Conservation (phyloP, 2,113 vertebrate genomes). For the Ceyx melanurus region DNA sequence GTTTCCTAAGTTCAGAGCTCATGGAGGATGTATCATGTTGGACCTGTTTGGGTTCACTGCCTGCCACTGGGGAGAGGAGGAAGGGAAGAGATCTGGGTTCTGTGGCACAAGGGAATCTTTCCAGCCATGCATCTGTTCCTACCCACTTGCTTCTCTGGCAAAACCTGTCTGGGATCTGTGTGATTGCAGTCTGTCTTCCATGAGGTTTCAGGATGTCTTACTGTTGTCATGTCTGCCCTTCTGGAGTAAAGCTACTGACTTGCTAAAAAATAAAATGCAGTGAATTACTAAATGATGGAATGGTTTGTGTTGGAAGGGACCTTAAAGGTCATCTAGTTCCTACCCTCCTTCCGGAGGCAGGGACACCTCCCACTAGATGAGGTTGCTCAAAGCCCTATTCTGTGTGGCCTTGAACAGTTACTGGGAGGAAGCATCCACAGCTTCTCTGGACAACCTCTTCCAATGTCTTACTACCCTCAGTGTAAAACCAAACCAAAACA, state of each 20-base stretch:
- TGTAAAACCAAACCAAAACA: neutral
- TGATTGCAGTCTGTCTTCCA: neutral
- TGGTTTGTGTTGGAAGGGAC: neutral
- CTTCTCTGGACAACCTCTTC: neutral
- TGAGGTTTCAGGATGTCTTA: neutral
- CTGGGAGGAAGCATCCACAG: fast-evolving
- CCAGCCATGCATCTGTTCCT: neutral
- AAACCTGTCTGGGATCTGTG: neutral
- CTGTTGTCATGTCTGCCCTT: neutral
- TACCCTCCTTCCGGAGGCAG: neutral
- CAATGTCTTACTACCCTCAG: neutral
- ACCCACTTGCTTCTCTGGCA: neutral
- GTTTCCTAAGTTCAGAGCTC: neutral
- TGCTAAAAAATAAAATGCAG: neutral
- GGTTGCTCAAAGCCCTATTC: neutral
- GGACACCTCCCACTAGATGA: neutral
- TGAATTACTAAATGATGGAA: neutral
- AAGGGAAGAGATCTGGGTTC: neutral
- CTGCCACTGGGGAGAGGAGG: neutral
- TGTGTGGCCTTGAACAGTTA: neutral
- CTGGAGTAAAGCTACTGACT: neutral
- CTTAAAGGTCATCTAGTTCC: neutral
- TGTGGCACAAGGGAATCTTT: fast-evolving
- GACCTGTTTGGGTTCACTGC: neutral
- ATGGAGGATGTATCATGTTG: neutral